A percentile compares a stretch with the other conserved stretches of the same genome.
phyloP scores from a whole-genome alignment of 2,888 invertebrate species.

The Furcula furcula region DNA sequence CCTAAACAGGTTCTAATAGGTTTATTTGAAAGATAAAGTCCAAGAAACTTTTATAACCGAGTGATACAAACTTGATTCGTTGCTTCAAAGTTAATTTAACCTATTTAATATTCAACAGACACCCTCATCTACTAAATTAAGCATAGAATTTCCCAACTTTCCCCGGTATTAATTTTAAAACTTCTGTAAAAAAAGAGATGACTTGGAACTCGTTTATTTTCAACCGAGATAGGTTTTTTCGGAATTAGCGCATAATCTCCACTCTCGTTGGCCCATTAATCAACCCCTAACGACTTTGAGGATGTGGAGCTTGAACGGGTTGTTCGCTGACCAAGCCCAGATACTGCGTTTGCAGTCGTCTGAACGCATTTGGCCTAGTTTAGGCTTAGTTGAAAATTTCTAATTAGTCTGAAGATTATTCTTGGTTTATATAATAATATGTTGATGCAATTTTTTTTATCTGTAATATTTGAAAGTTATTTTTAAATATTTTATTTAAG shows the following conservation, averaged over 20 bases:
- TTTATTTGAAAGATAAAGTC: slow-evolving; percentile 11
- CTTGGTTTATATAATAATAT: too few relatives aligned
- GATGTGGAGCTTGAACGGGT: slow-evolving; percentile 30
- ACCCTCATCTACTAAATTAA: slow-evolving; percentile 37
- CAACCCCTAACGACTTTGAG: slow-evolving; percentile 60
- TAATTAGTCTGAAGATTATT: too few relatives aligned
- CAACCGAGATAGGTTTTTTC: slow-evolving; percentile 43
- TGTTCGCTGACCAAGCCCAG: slow-evolving; percentile 30
- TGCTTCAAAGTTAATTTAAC: slow-evolving; percentile 31
- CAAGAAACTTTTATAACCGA: slow-evolving; percentile 23
- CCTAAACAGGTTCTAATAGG: too few relatives aligned
- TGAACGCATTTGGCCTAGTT: slow-evolving; percentile 30
- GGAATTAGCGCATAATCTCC: slow-evolving; percentile 54
- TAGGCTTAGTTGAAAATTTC: slow-evolving; percentile 11
- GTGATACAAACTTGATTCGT: slow-evolving; percentile 29
- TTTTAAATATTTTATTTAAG: too few relatives aligned
- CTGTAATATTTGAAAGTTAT: too few relatives aligned
- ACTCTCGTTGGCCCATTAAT: slow-evolving; percentile 57
- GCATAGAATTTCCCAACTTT: slow-evolving; percentile 33
- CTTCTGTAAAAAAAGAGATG: slow-evolving; percentile 30
- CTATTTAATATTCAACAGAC: slow-evolving; percentile 49
- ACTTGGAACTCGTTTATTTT: slow-evolving; percentile 29
- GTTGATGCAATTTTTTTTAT: too few relatives aligned
- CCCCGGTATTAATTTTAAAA: slow-evolving; percentile 37
- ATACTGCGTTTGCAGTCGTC: slow-evolving; percentile 22